Evolutionary conservation across 2,113 vertebrate species (phyloP).

Genomic region (Baryphthengus martii): DNA sequence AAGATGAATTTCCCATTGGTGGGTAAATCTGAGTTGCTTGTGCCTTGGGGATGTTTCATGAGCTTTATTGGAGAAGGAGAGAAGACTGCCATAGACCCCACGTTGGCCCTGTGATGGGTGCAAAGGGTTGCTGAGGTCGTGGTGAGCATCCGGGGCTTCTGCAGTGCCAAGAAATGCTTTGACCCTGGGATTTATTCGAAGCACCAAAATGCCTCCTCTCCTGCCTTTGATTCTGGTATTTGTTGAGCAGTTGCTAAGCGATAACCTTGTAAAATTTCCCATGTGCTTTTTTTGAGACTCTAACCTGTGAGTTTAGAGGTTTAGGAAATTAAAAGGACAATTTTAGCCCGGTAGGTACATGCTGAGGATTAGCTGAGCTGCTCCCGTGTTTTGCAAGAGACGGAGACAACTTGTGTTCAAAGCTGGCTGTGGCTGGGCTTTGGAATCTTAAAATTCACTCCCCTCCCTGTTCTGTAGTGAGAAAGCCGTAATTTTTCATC

Average conservation of each 20-base stretch:
- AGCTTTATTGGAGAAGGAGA: neutral
- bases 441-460: neutral
- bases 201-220: neutral
- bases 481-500: neutral
- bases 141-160: neutral
- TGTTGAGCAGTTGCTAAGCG: neutral
- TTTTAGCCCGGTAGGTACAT: neutral
- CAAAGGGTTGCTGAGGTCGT: neutral
- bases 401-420: neutral
- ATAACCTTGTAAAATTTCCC: neutral
- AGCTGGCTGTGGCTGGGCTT: neutral
- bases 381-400: neutral
- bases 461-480: neutral
- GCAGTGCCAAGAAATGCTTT: neutral
- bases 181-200: neutral
- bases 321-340: neutral
- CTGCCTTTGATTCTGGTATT: neutral
- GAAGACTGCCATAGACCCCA: neutral
- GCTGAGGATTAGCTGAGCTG: neutral
- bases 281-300: neutral
- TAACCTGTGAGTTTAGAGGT: neutral
- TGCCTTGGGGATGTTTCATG: fast-evolving
- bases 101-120: neutral
- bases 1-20: neutral
- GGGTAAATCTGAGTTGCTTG: neutral